Conservation (phyloP, 2,113 vertebrate genomes). For the Microcebus ravelobensis region DNA sequence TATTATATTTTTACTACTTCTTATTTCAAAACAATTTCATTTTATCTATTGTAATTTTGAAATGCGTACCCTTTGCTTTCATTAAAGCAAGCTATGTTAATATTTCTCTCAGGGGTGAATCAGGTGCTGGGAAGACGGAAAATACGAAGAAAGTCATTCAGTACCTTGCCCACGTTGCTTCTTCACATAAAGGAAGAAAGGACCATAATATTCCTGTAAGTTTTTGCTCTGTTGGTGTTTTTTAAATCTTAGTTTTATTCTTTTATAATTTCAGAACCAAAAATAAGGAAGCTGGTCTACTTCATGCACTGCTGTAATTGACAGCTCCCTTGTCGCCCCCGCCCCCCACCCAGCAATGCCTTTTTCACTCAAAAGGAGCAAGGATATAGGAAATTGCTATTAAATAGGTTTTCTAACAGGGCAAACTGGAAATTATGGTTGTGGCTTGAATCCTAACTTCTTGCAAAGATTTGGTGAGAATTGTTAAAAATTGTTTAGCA, state of each 20-base stretch:
- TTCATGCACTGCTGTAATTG: too few relatives aligned
- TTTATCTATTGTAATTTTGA: not conserved
- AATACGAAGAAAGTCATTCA: conserved; percentile 99
- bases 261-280: conserved; percentile 44
- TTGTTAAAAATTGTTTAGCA: not conserved
- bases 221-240: conserved; percentile 65
- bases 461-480: not conserved
- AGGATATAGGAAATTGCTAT: not conserved
- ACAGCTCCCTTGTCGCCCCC: not conserved
- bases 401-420: not conserved
- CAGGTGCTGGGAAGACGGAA: conserved; percentile 98
- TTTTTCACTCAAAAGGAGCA: not conserved
- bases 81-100: conserved; percentile 66
- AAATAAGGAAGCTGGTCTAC: not conserved
- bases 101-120: conserved; percentile 93
- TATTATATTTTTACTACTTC: not conserved
- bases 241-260: not conserved
- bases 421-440: not conserved
- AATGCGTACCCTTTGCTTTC: not conserved
- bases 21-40: not conserved
- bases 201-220: conserved; percentile 98
- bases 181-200: conserved; percentile 98
- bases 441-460: not conserved
- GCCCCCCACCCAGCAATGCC: not conserved
- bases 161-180: conserved; percentile 98